Percentiles rank a stretch among this genome's conserved stretches.
Evolutionary conservation across 2,888 invertebrate species (phyloP).

Genomic region (Mechanitis mazaeus): DNA sequence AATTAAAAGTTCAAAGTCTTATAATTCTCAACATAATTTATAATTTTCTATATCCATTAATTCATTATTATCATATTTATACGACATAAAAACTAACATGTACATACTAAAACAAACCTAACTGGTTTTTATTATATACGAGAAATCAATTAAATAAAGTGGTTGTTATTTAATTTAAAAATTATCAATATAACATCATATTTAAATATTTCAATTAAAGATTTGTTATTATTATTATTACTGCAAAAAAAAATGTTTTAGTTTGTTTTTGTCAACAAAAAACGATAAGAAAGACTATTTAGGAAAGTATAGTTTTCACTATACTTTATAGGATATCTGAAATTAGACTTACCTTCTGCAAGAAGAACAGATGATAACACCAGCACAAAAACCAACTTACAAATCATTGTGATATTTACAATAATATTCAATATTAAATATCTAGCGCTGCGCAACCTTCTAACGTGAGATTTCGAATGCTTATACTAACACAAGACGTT

Average conservation of each 20-base stretch:
- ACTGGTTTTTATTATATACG: too few species aligned
- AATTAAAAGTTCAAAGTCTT: too few species aligned
- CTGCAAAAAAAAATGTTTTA: too few species aligned
- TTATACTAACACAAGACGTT: conserved; percentile 17
- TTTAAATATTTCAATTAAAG: too few species aligned
- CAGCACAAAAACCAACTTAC: conserved; percentile 17
- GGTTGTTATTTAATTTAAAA: too few species aligned
- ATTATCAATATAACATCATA: too few species aligned
- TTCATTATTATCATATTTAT: background rate
- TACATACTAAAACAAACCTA: background rate
- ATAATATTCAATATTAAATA: conserved; percentile 6
- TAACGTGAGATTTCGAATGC: conserved; percentile 26
- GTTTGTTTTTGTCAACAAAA: too few species aligned
- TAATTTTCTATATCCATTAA: background rate
- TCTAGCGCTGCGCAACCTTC: conserved; percentile 19
- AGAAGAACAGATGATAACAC: conserved; percentile 13
- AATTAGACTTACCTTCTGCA: conserved; percentile 18
- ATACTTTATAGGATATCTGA: background rate
- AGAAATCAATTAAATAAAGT: too few species aligned
- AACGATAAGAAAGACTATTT: too few species aligned
- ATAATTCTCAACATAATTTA: background rate
- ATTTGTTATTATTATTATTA: too few species aligned
- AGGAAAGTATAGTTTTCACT: too few species aligned
- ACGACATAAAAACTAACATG: background rate
- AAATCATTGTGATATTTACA: conserved; percentile 12